phyloP scores from a whole-genome alignment of 2,113 vertebrate species.

The Bagarius yarrelli region DNA sequence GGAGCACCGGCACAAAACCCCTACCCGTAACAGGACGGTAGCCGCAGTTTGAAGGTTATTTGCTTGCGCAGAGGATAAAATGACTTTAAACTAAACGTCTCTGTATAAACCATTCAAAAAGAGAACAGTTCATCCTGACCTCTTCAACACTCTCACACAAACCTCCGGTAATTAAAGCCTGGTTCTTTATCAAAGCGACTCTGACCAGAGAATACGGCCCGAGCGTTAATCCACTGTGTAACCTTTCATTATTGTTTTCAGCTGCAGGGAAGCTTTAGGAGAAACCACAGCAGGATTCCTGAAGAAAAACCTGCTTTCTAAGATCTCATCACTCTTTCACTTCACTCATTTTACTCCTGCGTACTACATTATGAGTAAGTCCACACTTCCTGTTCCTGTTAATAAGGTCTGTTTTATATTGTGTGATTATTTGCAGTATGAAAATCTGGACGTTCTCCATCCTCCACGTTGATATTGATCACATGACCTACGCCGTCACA shows the following conservation, averaged over 20 bases:
- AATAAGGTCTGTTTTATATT: too few species aligned
- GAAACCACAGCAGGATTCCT: neutral
- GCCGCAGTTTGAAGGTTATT: neutral
- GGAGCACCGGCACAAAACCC: too few species aligned
- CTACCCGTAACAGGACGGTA: too few species aligned
- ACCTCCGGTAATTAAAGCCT: constrained; percentile 53
- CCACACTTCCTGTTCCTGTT: too few species aligned
- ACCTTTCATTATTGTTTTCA: constrained; percentile 46
- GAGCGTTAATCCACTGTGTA: constrained; percentile 49
- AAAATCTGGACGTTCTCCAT: too few species aligned
- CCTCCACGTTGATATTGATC: too few species aligned
- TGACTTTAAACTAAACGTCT: neutral
- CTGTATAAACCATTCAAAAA: neutral
- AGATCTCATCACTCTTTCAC: too few species aligned
- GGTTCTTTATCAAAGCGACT: constrained; percentile 54
- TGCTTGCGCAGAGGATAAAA: neutral
- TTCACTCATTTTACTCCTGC: neutral
- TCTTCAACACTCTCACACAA: neutral
- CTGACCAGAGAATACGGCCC: constrained; percentile 20
- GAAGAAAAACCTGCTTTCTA: neutral
- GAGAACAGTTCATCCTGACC: neutral
- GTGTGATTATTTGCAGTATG: too few species aligned
- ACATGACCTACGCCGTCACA: too few species aligned
- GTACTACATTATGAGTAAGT: too few species aligned
- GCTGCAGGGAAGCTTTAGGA: neutral